Evolutionary conservation across 2,797 vertebrate species (phyloP).

Genomic region (Psittacula echo): DNA sequence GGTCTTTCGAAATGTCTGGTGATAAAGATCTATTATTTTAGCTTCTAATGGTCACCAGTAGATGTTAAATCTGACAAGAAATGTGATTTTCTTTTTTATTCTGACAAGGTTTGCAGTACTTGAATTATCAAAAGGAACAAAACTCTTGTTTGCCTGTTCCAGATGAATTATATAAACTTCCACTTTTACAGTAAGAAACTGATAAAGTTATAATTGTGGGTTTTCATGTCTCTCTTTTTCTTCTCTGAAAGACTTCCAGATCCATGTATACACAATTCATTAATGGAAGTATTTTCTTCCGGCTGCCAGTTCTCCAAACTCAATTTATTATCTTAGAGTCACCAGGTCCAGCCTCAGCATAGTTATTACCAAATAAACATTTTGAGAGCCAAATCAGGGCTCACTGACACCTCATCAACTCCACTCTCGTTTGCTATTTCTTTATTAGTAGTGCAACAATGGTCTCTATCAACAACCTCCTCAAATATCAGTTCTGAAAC

Average conservation of each 20-base stretch:
- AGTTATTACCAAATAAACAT: slow-evolving; percentile 25
- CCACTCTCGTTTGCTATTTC: neutral
- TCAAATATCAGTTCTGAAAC: neutral
- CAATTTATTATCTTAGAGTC: slow-evolving; percentile 9
- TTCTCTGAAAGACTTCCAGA: neutral
- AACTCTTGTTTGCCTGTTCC: neutral
- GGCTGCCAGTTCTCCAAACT: neutral
- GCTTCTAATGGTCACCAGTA: neutral
- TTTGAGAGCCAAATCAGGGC: neutral
- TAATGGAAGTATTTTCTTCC: neutral
- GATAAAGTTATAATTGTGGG: neutral
- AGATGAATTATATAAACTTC: neutral
- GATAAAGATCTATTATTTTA: slow-evolving; percentile 11
- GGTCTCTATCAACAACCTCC: neutral
- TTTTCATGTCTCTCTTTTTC: neutral
- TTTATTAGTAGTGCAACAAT: neutral
- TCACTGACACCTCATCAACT: slow-evolving; percentile 5
- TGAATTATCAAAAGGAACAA: neutral
- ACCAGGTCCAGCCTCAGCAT: neutral
- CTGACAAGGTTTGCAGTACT: neutral
- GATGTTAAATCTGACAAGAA: neutral
- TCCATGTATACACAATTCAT: neutral
- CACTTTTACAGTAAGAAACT: neutral
- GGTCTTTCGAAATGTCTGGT: neutral
- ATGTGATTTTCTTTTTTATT: neutral